Base-by-base conservation (phyloP, 1,140 invertebrate genomes). In the Hylaeus volcanicus region DNA sequence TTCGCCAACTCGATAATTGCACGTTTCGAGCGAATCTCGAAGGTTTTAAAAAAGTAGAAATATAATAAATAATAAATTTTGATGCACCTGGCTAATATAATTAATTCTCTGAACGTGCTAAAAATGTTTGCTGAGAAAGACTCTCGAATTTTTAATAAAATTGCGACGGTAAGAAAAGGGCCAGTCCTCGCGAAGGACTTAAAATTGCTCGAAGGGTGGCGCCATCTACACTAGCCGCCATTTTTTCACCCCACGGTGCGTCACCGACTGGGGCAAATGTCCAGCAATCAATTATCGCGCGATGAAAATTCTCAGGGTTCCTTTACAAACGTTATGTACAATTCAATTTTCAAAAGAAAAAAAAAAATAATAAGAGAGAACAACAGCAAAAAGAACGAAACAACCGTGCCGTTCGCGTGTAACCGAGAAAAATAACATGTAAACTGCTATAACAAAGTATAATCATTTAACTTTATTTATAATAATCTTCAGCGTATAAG, bases 401-500 rank as follows among this genome's bases (percentile, higher is more conserved):
- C 3, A 64, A 65, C 51, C 48, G 48, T 53, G 5, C 64, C 48
- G 5, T 41, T 51, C 37, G 11, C 8, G 61, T 53, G 15, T 26
- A 79, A 79, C 64, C 41, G 43, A 69, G 51, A 63, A 74, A 60
- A 79, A 79, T 74, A 79, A 79, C 73, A 55, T 72, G 58, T 55
- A 26, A 74, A 79, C 77, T 79, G 72, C 77, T 61, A 74, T 79
- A 80, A 80, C 79, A 75, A 75, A 80, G 73, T 80, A 80, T 75
- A 80, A 80, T 80, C 73, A 61, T 80, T 80, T 69, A 80, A 80
- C 79, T 80, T 80, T 74, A 74, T 80, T 75, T 75, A 80, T 74
- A 80, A 80, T 80, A 75, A 74, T 75, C 78, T 74, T 74, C 72
- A 69, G 64, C 73, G 75, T 45, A 74, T 79, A 74, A 74, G 51